These are phyloP conservation scores for Pampusana beccarii DNA, from an alignment of 2,113 vertebrate species.

Conservation along the genomic window DNA sequence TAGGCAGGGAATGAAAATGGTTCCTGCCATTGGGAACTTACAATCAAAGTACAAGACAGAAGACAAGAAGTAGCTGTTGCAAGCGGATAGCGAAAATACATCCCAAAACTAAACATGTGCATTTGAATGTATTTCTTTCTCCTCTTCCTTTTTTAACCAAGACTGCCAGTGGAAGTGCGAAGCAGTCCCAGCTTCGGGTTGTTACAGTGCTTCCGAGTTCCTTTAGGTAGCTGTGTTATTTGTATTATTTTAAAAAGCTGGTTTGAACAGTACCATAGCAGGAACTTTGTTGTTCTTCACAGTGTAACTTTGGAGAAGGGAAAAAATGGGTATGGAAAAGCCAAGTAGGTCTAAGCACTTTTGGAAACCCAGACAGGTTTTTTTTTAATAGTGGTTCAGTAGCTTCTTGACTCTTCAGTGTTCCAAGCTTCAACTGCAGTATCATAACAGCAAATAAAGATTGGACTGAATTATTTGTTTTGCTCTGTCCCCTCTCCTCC, in stretches of 20 bases:
- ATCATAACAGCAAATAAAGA: background rate
- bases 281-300: background rate
- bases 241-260: background rate
- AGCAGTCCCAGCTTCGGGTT: background rate
- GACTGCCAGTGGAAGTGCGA: background rate
- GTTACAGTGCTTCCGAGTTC: background rate
- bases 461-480: background rate
- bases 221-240: background rate
- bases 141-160: background rate
- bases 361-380: background rate
- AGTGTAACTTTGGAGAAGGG: background rate
- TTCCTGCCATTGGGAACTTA: background rate
- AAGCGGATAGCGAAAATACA: background rate
- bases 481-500: background rate
- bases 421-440: background rate
- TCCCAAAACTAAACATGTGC: background rate
- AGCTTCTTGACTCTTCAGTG: background rate
- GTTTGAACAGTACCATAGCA: background rate
- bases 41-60: background rate
- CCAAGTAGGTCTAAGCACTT: background rate
- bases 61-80: background rate
- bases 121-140: background rate
- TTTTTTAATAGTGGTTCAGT: background rate
- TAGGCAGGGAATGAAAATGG: background rate
- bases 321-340: background rate